Evolutionary conservation across 2,888 invertebrate genomes (phyloP).

Genomic region (Conchocele bisecta): DNA sequence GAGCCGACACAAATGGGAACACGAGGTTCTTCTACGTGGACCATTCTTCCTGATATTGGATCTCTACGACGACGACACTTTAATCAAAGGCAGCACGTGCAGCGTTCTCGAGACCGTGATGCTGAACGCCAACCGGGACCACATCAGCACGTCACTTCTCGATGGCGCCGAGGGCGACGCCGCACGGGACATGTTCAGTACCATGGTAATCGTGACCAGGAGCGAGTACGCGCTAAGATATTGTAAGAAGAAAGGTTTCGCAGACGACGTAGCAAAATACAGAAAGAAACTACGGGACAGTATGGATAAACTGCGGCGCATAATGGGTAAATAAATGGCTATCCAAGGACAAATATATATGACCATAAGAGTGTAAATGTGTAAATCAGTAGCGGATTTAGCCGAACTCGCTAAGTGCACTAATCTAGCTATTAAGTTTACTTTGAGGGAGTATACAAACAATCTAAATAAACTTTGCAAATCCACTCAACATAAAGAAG

Average conservation of each 20-base stretch:
- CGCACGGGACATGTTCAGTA: conserved; percentile 58
- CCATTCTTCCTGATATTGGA: conserved; percentile 57
- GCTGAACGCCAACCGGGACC: conserved; percentile 64
- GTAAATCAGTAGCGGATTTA: too few species aligned
- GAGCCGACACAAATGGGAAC: conserved; percentile 47
- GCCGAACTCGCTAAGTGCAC: too few species aligned
- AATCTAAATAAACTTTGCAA: too few species aligned
- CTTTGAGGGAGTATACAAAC: too few species aligned
- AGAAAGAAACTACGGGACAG: conserved; percentile 21
- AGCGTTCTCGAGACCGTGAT: conserved; percentile 56
- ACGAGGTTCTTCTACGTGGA: conserved; percentile 61
- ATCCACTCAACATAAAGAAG: too few species aligned
- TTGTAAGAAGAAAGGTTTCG: conserved; percentile 33
- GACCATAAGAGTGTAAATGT: too few species aligned
- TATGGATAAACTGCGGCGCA: conserved; percentile 16
- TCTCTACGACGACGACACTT: conserved; percentile 32
- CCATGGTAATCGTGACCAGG: conserved; percentile 63
- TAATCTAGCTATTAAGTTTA: too few species aligned
- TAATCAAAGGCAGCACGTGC: conserved; percentile 27
- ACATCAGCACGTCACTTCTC: conserved; percentile 46
- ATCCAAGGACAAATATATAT: too few species aligned
- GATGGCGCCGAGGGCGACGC: conserved; percentile 52
- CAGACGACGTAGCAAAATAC: conserved; percentile 41
- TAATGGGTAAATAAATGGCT: too few species aligned
- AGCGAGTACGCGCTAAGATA: conserved; percentile 52